Evolutionary conservation across 2,888 invertebrate species (phyloP).

Genomic region (Heliconius hortense): DNA sequence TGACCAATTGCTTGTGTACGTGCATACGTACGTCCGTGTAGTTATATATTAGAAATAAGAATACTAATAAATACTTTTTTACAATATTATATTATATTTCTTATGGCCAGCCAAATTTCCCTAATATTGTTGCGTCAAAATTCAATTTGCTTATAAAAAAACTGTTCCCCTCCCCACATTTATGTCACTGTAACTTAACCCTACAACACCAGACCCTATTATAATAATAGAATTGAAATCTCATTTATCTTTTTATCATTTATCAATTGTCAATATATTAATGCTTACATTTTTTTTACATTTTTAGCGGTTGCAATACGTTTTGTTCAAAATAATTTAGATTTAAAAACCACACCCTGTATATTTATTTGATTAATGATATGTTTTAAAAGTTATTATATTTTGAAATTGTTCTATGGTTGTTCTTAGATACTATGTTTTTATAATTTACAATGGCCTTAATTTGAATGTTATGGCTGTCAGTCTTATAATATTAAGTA

Average conservation of each 20-base stretch:
- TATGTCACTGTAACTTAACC: constrained; percentile 47
- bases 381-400: neutral
- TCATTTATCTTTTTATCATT: constrained; percentile 57
- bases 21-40: too few species aligned
- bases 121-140: neutral
- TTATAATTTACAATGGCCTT: neutral
- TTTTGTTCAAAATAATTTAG: constrained; percentile 47
- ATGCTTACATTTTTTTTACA: constrained; percentile 57
- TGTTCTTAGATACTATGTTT: neutral
- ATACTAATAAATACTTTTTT: neutral
- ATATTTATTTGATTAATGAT: constrained; percentile 42
- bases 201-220: constrained; percentile 47
- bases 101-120: neutral
- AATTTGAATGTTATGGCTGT: too few species aligned
- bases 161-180: neutral
- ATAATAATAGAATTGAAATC: constrained; percentile 57
- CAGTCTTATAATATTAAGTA: too few species aligned
- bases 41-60: constrained; percentile 7
- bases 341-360: constrained; percentile 38
- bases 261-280: constrained; percentile 55
- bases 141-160: neutral
- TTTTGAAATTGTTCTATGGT: neutral
- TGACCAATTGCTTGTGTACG: too few species aligned
- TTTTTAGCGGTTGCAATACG: constrained; percentile 61
- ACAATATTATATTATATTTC: neutral